A percentile compares a stretch with the other conserved stretches of the same genome.
Conservation (phyloP, 92 coral and sea anemone genomes). For the Ricordea florida region DNA sequence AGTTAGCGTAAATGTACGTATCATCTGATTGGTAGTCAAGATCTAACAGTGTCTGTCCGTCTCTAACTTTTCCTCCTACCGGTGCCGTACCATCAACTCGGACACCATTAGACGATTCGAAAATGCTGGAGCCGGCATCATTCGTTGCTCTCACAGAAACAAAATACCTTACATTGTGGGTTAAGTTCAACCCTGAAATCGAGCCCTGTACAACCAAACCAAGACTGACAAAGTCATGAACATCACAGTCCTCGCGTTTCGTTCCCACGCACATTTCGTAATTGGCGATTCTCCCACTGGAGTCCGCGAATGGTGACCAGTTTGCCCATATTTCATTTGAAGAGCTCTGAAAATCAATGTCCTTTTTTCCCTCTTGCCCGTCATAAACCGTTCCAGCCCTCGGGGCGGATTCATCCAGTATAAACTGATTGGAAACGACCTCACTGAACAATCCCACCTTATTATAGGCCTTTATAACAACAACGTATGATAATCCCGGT, state of each 20-base stretch:
- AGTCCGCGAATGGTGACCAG: conserved; percentile 76
- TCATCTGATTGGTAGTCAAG: conserved; percentile 61
- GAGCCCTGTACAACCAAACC: conserved; percentile 38
- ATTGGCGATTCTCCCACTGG: conserved; percentile 53
- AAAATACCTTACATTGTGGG: conserved; percentile 56
- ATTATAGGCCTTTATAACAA: conserved; percentile 72
- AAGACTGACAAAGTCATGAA: conserved; percentile 31
- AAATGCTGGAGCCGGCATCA: conserved; percentile 66
- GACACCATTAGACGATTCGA: conserved; percentile 63
- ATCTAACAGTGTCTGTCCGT: conserved; percentile 63
- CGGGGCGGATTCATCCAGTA: conserved; percentile 58
- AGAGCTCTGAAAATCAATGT: conserved; percentile 67
- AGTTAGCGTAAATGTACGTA: conserved; percentile 69
- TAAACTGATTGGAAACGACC: conserved; percentile 35
- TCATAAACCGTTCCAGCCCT: conserved; percentile 66
- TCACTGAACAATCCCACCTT: conserved; percentile 53
- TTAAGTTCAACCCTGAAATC: conserved; percentile 58
- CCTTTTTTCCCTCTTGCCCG: conserved; percentile 8
- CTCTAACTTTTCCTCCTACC: conserved; percentile 54
- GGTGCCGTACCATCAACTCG: conserved; percentile 78
- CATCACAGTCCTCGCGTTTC: conserved; percentile 65
- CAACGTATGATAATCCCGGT: conserved; percentile 61
- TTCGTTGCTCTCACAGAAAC: conserved; percentile 71
- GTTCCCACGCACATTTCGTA: conserved; percentile 80
- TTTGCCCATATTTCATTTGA: conserved; percentile 49